These are phyloP conservation scores for Volucella bombylans DNA, from an alignment of 2,888 invertebrate genomes.

Conservation along the genomic window DNA sequence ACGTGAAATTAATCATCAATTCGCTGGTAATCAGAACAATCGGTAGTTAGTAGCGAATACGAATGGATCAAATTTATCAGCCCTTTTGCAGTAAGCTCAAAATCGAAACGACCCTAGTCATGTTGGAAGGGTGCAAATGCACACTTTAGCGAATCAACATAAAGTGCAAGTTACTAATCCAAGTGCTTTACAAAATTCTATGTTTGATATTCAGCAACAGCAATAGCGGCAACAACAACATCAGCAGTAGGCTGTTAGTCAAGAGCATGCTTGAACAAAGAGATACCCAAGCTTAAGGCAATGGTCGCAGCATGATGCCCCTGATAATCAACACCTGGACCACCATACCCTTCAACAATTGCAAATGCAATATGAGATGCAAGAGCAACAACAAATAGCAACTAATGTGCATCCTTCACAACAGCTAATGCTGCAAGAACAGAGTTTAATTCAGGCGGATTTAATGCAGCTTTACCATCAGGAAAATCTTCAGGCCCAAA, in stretches of 20 bases:
- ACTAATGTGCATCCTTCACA: slow-evolving; percentile 75
- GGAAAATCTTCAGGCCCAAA: slow-evolving; percentile 79
- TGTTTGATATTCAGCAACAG: slow-evolving; percentile 73
- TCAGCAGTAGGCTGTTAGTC: slow-evolving; percentile 77
- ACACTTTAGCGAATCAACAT: slow-evolving; percentile 80
- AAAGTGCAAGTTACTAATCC: slow-evolving; percentile 74
- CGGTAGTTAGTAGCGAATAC: slow-evolving; percentile 18
- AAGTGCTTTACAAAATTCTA: slow-evolving; percentile 74
- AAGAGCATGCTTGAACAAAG: slow-evolving; percentile 84
- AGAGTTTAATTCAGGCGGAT: slow-evolving; percentile 75
- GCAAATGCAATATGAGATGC: slow-evolving; percentile 77
- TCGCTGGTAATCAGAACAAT: slow-evolving; percentile 43
- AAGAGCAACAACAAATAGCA: slow-evolving; percentile 75
- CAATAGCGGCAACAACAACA: slow-evolving; percentile 75
- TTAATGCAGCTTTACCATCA: slow-evolving; percentile 79
- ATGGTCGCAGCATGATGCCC: slow-evolving; percentile 78
- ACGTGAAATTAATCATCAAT: slow-evolving; percentile 53
- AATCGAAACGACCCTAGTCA: slow-evolving; percentile 82
- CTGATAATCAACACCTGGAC: slow-evolving; percentile 75
- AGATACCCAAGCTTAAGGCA: slow-evolving; percentile 86
- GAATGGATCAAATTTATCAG: slow-evolving; percentile 78
- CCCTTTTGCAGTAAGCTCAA: slow-evolving; percentile 80
- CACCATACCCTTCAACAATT: slow-evolving; percentile 76
- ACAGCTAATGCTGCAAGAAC: slow-evolving; percentile 78
- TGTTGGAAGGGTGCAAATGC: slow-evolving; percentile 82